Conservation (phyloP, 2,113 vertebrate genomes). For the Hemibagrus wyckioides region DNA sequence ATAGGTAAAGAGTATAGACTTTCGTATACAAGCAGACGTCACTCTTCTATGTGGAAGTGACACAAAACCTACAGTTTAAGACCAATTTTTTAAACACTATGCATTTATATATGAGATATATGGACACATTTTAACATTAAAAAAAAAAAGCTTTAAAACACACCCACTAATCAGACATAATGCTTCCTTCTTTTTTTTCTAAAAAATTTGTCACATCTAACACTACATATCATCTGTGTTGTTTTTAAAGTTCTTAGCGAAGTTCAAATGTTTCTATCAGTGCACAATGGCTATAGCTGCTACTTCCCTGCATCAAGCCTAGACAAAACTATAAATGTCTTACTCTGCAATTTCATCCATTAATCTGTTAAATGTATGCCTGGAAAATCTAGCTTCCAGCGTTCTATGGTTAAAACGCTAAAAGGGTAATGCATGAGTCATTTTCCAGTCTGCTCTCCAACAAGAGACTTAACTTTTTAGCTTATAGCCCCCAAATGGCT, state of each 20-base stretch:
- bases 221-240: neutral
- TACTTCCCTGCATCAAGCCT: neutral
- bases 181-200: neutral
- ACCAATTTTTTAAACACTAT: neutral
- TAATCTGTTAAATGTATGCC: conserved; percentile 21
- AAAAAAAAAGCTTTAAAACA: neutral
- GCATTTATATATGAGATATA: neutral
- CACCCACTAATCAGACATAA: neutral
- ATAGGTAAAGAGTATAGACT: neutral
- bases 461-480: conserved; percentile 37
- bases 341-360: neutral
- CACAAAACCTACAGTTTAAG: neutral
- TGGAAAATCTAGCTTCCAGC: conserved; percentile 26
- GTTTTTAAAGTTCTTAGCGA: neutral
- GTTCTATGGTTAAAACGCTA: conserved; percentile 18
- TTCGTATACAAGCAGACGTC: no score
- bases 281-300: neutral
- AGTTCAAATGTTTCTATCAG: neutral
- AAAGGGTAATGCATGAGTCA: conserved; percentile 39
- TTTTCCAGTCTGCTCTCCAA: conserved; percentile 26
- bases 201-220: neutral
- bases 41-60: no score
- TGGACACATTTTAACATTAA: neutral
- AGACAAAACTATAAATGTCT: conserved; percentile 6
- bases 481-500: conserved; percentile 36